Evolutionary conservation across 1,140 invertebrate species (phyloP).

Genomic region (Leptopilina boulardi): DNA sequence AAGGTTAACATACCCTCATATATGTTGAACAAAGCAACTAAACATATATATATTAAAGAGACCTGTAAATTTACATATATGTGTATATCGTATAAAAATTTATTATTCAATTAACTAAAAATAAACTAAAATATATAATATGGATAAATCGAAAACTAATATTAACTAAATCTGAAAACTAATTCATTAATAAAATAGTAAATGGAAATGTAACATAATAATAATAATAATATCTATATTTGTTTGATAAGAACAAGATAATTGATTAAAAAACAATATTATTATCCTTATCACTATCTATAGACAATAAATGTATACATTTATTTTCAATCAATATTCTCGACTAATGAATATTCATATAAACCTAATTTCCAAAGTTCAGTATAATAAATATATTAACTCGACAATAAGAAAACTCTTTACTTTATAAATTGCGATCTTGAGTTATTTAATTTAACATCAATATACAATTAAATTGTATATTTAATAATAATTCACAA

Average conservation of each 20-base stretch:
- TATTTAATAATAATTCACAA: background rate
- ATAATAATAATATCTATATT: background rate
- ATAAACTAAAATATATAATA: too few species aligned
- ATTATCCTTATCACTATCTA: background rate
- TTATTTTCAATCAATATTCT: background rate
- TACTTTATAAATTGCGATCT: background rate
- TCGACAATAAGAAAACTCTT: background rate
- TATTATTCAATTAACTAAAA: too few species aligned
- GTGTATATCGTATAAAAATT: too few species aligned
- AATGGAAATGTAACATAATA: background rate
- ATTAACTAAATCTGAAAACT: background rate
- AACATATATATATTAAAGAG: too few species aligned
- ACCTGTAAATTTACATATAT: too few species aligned
- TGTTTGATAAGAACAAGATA: background rate
- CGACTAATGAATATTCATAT: constrained; percentile 18
- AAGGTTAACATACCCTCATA: too few species aligned
- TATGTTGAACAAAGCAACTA: too few species aligned
- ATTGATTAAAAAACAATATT: background rate
- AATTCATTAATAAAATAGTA: constrained; percentile 3
- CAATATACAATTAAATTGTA: background rate
- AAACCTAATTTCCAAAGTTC: constrained; percentile 5
- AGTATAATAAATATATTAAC: background rate
- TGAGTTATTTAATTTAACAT: background rate
- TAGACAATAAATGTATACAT: constrained; percentile 4
- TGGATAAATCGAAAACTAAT: too few species aligned